phyloP scores from a whole-genome alignment of 2,888 invertebrate species.

The Agonum fuliginosum region DNA sequence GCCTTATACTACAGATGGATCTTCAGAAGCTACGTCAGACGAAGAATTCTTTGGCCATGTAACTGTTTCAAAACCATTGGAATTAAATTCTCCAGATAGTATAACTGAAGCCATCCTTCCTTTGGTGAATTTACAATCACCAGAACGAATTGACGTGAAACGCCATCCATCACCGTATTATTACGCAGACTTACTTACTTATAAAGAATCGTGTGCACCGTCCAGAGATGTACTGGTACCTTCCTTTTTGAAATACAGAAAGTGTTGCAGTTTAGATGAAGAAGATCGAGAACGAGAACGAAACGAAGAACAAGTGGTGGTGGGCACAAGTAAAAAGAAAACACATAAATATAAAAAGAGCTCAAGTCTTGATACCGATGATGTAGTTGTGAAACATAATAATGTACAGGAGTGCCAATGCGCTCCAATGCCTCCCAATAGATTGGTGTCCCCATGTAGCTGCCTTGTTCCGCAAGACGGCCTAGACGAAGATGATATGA shows the following conservation, averaged over 20 bases:
- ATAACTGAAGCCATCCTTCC: slow-evolving; percentile 74
- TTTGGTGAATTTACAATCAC: slow-evolving; percentile 73
- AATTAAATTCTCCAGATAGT: slow-evolving; percentile 82
- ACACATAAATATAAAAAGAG: slow-evolving; percentile 78
- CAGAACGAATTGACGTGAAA: slow-evolving; percentile 75
- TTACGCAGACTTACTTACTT: slow-evolving; percentile 87
- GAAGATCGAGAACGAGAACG: slow-evolving; percentile 63
- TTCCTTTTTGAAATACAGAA: slow-evolving; percentile 67
- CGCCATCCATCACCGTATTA: slow-evolving; percentile 89
- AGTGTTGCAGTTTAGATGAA: slow-evolving; percentile 68
- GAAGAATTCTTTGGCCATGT: slow-evolving; percentile 71
- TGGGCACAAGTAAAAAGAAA: background rate
- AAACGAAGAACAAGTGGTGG: slow-evolving; percentile 66
- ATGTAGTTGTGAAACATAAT: slow-evolving; percentile 66
- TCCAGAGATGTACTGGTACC: slow-evolving; percentile 61
- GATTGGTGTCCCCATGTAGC: slow-evolving; percentile 81
- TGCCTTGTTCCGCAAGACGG: slow-evolving; percentile 80
- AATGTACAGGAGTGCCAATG: slow-evolving; percentile 80
- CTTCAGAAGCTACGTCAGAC: slow-evolving; percentile 71
- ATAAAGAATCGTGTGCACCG: slow-evolving; percentile 70
- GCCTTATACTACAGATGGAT: slow-evolving; percentile 73
- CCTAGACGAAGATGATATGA: slow-evolving; percentile 77
- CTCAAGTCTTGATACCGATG: slow-evolving; percentile 82
- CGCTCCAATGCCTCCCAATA: slow-evolving; percentile 85
- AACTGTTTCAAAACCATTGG: slow-evolving; percentile 72